Conservation (phyloP, 2,113 vertebrate species). For the Pao palembangensis region DNA sequence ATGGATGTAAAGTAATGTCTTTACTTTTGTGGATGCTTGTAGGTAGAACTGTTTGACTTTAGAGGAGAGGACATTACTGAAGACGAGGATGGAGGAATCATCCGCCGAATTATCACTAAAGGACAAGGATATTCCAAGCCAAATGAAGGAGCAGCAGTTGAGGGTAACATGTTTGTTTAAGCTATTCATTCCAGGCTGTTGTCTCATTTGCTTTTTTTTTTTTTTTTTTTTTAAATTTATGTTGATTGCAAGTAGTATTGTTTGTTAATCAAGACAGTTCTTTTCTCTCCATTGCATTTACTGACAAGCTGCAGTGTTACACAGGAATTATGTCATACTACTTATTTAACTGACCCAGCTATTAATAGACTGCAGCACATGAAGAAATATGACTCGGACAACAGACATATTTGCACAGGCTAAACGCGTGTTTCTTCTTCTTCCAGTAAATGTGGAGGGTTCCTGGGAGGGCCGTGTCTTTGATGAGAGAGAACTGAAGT, state of each 20-base stretch:
- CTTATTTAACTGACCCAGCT: no score
- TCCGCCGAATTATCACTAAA: constrained; percentile 84
- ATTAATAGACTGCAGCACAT: no score
- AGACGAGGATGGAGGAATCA: constrained; percentile 90
- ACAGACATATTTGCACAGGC: background rate
- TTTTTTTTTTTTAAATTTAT: no score
- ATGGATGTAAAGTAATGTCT: background rate
- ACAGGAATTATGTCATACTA: no score
- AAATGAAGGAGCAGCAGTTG: constrained; percentile 89
- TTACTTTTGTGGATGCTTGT: constrained; percentile 3
- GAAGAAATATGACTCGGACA: no score
- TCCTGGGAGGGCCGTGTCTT: constrained; percentile 77
- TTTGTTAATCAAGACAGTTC: no score
- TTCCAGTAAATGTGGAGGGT: constrained; percentile 84
- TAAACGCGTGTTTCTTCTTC: constrained; percentile 1
- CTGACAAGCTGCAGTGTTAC: no score
- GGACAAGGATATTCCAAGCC: constrained; percentile 91
- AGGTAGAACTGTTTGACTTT: constrained; percentile 96
- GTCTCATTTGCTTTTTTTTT: no score
- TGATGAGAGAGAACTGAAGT: constrained; percentile 85
- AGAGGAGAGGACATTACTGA: constrained; percentile 89
- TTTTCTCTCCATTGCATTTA: no score
- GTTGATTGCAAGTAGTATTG: no score
- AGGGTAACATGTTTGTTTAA: constrained; percentile 70
- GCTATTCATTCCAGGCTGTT: no score